Evolutionary conservation across 2,113 vertebrate species (phyloP).

Genomic region (Malurus elegans): DNA sequence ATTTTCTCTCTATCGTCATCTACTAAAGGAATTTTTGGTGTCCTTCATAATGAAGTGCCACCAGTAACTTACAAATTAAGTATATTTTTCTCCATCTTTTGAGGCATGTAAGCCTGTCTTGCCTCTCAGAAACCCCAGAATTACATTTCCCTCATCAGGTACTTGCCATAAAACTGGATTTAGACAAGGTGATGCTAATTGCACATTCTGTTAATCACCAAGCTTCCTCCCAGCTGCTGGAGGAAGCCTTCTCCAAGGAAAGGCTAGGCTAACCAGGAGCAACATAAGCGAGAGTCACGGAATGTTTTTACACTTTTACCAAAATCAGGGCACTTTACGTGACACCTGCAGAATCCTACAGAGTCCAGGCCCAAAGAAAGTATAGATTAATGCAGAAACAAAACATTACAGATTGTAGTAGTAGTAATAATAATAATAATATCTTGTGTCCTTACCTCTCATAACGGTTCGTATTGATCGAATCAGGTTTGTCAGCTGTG

Average conservation of each 20-base stretch:
- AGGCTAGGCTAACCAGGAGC: not conserved
- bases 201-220: not conserved
- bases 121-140: not conserved
- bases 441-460: conserved; percentile 79
- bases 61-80: not conserved
- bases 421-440: too few species aligned
- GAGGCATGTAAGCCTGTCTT: not conserved
- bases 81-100: not conserved
- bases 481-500: conserved; percentile 90
- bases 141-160: not conserved
- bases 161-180: not conserved
- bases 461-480: conserved; percentile 92
- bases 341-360: not conserved
- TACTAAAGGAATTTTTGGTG: not conserved
- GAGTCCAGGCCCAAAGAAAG: not conserved
- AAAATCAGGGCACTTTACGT: not conserved
- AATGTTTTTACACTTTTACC: not conserved
- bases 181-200: not conserved
- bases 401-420: not conserved
- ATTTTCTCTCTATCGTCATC: too few species aligned
- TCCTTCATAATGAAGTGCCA: not conserved
- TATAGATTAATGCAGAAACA: not conserved
- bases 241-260: not conserved
- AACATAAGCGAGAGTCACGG: not conserved
- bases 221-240: not conserved